Evolutionary conservation across 2,113 vertebrate species (phyloP).

Genomic region (Tonatia bakeri): DNA sequence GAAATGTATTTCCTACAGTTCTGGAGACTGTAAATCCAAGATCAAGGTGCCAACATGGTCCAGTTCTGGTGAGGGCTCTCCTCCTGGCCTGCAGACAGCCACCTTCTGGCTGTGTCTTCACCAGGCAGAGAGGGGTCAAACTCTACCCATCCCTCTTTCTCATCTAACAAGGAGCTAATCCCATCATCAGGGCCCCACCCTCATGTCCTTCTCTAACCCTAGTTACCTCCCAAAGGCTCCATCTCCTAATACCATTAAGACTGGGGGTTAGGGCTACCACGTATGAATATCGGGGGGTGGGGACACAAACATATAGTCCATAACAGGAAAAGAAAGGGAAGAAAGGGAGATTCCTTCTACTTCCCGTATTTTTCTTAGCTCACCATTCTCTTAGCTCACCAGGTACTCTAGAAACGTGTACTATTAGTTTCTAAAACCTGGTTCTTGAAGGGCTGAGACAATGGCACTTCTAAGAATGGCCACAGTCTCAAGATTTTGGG

Average conservation of each 20-base stretch:
- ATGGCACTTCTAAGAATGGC: no score
- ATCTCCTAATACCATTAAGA: not conserved
- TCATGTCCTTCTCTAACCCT: not conserved
- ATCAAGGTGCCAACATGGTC: not conserved
- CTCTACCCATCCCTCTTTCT: not conserved
- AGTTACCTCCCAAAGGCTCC: not conserved
- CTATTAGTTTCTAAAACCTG: not conserved
- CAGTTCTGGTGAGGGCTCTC: not conserved
- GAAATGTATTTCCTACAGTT: not conserved
- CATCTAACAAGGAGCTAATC: not conserved
- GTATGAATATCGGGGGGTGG: fast-evolving
- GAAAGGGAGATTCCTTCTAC: not conserved
- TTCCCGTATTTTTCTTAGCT: not conserved
- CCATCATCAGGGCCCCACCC: not conserved
- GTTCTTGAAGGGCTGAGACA: not conserved
- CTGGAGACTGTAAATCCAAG: not conserved
- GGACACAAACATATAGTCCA: not conserved
- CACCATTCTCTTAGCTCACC: not conserved
- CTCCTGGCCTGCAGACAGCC: not conserved
- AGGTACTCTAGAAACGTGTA: not conserved
- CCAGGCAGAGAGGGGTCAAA: fast-evolving
- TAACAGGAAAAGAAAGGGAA: not conserved
- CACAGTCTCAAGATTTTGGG: not conserved
- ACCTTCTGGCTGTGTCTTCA: not conserved
- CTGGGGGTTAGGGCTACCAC: not conserved